These are phyloP conservation scores for Micrastur ruficollis DNA, from an alignment of 2,797 vertebrate genomes.

Conservation along the genomic window DNA sequence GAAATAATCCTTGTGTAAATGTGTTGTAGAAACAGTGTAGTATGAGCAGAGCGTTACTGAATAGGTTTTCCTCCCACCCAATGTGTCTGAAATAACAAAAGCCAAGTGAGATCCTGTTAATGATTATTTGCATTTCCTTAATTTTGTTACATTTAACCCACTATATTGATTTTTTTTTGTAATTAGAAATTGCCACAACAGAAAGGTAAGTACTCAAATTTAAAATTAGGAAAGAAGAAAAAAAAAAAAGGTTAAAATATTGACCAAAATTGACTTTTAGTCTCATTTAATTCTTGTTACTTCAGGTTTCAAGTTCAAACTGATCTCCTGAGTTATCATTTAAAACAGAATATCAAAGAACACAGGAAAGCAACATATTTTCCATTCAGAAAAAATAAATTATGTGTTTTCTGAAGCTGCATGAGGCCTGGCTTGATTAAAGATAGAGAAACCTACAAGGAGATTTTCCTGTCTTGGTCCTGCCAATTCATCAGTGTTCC, in stretches of 20 bases:
- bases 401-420: background rate
- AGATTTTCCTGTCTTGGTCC: background rate
- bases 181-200: background rate
- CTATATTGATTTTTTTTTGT: background rate
- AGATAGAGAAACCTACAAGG: background rate
- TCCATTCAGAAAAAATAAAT: background rate
- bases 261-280: background rate
- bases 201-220: background rate
- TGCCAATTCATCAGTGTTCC: background rate
- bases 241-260: background rate
- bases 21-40: background rate
- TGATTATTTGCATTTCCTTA: background rate
- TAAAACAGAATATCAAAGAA: background rate
- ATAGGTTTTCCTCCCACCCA: background rate
- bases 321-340: background rate
- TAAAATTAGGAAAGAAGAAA: background rate
- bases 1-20: background rate
- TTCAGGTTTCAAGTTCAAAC: background rate
- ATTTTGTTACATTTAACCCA: background rate
- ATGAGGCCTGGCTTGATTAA: background rate
- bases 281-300: background rate
- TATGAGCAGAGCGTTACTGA: background rate
- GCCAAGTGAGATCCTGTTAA: background rate
- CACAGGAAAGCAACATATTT: background rate
- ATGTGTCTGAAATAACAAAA: background rate